A percentile compares a stretch with the other conserved stretches of the same genome.
phyloP scores from a whole-genome alignment of 2,888 invertebrate species.

The Sinhomidia bicolor region DNA sequence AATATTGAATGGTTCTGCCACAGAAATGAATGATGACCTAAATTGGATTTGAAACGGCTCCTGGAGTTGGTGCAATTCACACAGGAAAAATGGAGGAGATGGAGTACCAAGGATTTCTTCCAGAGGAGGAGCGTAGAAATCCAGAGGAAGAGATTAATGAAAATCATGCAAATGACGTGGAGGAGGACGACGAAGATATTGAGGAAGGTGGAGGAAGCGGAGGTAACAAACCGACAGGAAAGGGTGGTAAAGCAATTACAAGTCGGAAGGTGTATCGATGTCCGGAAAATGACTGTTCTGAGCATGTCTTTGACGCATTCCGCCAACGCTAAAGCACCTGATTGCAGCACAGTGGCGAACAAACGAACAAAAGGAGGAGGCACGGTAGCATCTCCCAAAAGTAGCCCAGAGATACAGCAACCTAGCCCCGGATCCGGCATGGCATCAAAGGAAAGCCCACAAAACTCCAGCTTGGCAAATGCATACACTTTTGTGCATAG shows the following conservation, averaged over 20 bases:
- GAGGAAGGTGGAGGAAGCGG: constrained; percentile 28
- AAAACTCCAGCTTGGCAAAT: neutral
- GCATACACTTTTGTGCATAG: neutral
- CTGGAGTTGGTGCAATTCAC: constrained; percentile 83
- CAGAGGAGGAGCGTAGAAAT: neutral
- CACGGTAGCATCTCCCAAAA: constrained; percentile 66
- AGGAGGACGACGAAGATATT: constrained; percentile 28
- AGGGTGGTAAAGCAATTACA: constrained; percentile 66
- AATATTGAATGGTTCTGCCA: constrained; percentile 67
- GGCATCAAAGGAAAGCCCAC: constrained; percentile 23
- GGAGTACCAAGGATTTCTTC: constrained; percentile 67
- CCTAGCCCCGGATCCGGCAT: neutral
- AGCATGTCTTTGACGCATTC: constrained; percentile 84
- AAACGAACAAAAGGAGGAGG: constrained; percentile 63
- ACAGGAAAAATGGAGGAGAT: constrained; percentile 74
- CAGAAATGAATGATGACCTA: constrained; percentile 81
- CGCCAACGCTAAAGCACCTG: constrained; percentile 77
- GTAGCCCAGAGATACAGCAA: constrained; percentile 59
- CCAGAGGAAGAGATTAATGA: neutral
- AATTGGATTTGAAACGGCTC: constrained; percentile 83
- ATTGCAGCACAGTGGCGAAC: constrained; percentile 77
- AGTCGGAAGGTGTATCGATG: constrained; percentile 89
- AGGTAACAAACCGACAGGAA: constrained; percentile 64
- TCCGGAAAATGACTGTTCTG: constrained; percentile 88
- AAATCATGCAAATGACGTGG: neutral